phyloP scores from a whole-genome alignment of 30 jellyfish, hydroid and myxozoan genomes.

The Turritopsis dohrnii region DNA sequence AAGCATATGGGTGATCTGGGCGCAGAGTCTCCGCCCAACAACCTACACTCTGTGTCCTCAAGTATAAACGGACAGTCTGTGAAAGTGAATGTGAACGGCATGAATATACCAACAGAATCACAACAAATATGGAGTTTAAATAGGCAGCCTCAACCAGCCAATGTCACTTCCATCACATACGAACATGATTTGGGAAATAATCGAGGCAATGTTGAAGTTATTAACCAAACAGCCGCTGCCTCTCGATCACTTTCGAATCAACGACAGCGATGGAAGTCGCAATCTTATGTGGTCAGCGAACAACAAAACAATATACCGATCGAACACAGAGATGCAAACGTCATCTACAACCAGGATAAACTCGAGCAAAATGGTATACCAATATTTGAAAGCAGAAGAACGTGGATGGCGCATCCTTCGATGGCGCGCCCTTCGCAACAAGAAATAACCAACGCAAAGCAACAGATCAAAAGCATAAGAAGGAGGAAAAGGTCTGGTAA shows the following conservation, averaged over 20 bases:
- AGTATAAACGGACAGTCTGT: not conserved
- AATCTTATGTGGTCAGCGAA: conserved; percentile 1
- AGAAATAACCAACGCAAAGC: not conserved
- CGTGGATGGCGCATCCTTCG: not conserved
- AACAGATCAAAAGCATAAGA: not conserved
- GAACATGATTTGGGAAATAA: conserved; percentile 11
- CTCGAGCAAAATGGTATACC: conserved; percentile 27
- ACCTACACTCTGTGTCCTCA: not conserved
- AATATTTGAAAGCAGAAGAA: conserved; percentile 19
- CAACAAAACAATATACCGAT: not conserved
- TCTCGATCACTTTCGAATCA: not conserved
- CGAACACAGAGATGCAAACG: not conserved
- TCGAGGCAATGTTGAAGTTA: not conserved
- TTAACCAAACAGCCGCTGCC: not conserved
- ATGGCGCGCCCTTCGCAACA: not conserved
- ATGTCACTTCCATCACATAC: not conserved
- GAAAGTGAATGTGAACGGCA: not conserved
- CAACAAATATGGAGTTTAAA: not conserved
- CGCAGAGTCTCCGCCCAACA: conserved; percentile 16
- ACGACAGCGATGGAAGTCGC: not conserved
- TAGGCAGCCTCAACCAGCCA: conserved; percentile 17
- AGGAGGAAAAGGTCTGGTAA: not conserved
- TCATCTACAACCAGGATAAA: not conserved
- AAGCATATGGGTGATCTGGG: conserved; percentile 29
- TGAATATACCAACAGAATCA: not conserved